phyloP scores from a whole-genome alignment of 2,888 invertebrate genomes.

The Piscicola geometra region DNA sequence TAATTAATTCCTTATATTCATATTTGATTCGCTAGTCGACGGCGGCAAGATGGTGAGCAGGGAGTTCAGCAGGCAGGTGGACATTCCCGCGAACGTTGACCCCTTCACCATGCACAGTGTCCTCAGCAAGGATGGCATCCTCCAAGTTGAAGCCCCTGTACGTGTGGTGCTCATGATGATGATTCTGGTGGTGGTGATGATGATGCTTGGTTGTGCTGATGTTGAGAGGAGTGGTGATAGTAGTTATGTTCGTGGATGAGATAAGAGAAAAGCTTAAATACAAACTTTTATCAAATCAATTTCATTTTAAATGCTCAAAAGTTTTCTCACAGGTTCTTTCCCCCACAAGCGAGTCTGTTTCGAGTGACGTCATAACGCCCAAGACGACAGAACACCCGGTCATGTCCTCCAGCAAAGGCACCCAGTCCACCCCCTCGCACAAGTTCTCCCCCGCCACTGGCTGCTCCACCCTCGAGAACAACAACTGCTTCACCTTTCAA shows the following conservation, averaged over 20 bases:
- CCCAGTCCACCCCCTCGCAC: conserved; percentile 6
- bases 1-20: no score
- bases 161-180: no score
- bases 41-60: conserved; percentile 41
- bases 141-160: conserved; percentile 43
- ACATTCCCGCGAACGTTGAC: conserved; percentile 44
- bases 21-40: no score
- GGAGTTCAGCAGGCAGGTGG: conserved; percentile 44
- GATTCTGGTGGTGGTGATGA: background rate
- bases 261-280: background rate
- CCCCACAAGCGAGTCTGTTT: background rate
- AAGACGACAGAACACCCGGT: background rate
- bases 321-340: background rate
- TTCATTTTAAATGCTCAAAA: background rate
- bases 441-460: background rate
- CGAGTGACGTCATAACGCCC: background rate
- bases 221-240: background rate
- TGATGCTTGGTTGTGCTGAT: background rate
- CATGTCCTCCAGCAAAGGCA: conserved; percentile 8
- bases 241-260: background rate
- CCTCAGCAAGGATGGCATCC: conserved; percentile 45
- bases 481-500: conserved; percentile 47
- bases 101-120: conserved; percentile 41
- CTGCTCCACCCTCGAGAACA: background rate
- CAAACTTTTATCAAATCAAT: background rate